These are phyloP conservation scores for Neoseiulus cucumeris DNA, from an alignment of 1,140 invertebrate genomes.

Conservation along the genomic window DNA sequence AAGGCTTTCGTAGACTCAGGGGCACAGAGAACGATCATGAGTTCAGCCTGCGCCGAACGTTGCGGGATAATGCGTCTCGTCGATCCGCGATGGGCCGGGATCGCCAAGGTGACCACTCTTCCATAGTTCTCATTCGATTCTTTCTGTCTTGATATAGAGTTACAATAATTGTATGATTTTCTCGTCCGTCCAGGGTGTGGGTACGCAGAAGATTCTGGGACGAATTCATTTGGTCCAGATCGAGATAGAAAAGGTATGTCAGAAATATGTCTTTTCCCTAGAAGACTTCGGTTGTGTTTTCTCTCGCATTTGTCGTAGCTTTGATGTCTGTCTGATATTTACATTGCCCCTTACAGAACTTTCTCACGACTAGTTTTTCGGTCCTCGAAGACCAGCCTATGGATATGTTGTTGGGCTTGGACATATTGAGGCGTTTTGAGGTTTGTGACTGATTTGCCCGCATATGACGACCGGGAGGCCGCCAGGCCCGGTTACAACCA, in stretches of 20 bases:
- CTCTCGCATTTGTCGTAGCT: too few species aligned
- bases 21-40: constrained; percentile 86
- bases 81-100: constrained; percentile 78
- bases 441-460: constrained; percentile 27
- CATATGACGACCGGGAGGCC: constrained; percentile 11
- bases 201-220: constrained; percentile 82
- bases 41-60: constrained; percentile 61
- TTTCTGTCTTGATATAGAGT: too few species aligned
- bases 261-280: too few species aligned
- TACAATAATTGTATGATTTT: too few species aligned
- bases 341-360: constrained; percentile 37
- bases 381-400: constrained; percentile 93
- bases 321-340: too few species aligned
- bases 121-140: too few species aligned
- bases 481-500: neutral
- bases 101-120: constrained; percentile 38
- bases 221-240: constrained; percentile 66
- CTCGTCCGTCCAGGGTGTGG: constrained; percentile 46
- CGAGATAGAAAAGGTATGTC: constrained; percentile 15
- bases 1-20: constrained; percentile 96
- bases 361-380: constrained; percentile 85
- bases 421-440: constrained; percentile 91
- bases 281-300: too few species aligned
- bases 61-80: constrained; percentile 90
- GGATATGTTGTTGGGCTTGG: constrained; percentile 92